Percentiles rank a stretch among this genome's conserved stretches.
These are phyloP conservation scores for Bursaphelenchus okinawaensis DNA, from an alignment of 2,888 invertebrate species.

Conservation along the genomic window DNA sequence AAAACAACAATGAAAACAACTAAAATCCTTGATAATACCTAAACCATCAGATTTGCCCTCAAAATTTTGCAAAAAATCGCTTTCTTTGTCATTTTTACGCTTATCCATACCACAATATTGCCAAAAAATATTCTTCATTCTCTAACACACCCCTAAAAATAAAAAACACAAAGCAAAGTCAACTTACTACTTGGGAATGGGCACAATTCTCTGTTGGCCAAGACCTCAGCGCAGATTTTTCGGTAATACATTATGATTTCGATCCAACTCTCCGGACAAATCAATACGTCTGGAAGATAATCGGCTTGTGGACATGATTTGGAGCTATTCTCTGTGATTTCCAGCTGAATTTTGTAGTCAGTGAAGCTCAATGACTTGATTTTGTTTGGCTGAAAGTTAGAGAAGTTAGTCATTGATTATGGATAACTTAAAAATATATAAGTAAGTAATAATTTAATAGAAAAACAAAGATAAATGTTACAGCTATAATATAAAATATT, in stretches of 20 bases:
- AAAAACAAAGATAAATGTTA: no score
- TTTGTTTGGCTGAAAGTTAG: background rate
- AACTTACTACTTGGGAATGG: constrained; percentile 10
- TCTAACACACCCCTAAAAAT: background rate
- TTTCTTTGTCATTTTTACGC: no score
- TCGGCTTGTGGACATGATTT: background rate
- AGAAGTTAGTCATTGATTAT: no score
- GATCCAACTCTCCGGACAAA: constrained; percentile 26
- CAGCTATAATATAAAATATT: no score
- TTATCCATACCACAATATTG: no score
- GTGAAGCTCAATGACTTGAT: background rate
- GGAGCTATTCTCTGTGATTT: background rate
- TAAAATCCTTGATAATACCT: no score
- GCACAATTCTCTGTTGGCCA: constrained; percentile 8
- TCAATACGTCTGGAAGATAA: constrained; percentile 26
- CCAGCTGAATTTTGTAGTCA: background rate
- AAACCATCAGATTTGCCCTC: no score
- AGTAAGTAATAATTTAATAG: no score
- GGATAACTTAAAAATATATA: no score
- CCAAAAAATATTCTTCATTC: no score
- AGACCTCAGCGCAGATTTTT: constrained; percentile 23
- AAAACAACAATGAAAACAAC: no score
- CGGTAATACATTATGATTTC: constrained; percentile 21
- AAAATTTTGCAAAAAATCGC: no score
- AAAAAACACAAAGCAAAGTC: background rate